Base-by-base conservation (phyloP, 2,113 vertebrate species). In the Nipponia nippon region DNA sequence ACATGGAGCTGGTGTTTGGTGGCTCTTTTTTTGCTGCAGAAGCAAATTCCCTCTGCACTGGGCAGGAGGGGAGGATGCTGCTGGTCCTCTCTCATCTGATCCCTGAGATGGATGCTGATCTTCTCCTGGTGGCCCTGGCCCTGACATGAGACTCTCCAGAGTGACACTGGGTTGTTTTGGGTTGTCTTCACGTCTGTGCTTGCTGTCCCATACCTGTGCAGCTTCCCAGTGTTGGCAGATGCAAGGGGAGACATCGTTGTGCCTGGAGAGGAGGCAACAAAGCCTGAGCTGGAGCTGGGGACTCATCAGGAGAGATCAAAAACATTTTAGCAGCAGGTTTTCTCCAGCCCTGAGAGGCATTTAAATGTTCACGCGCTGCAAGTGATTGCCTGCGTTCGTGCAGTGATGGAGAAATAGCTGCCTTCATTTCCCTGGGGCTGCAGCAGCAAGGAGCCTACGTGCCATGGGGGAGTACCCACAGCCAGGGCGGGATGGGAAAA, bases 391-490 rank as follows among this genome's bases (percentile, higher is more conserved):
- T 16, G 34, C 1, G 7, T 53, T 69, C 2, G 0, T 42, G 61
- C 27, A 30, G 52, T 0, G 0, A 25, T 0, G 1, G 46, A 66
- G 40, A 75, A 75, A 69, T 22, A 23, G 17, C 83, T 29, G 55
- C 70, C 62, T 69, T 55, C 62, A 75, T 84, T 69, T 75, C 66
- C 53, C 50, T 3, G 29, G 32, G 23, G 56, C 10, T 4, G 2
- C 46, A 26, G 53, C 2, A 1, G 58, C 2, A 3, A 69, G 76
- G n/a, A 61, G 16, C 17, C 34, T 13, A 3, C 0, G 1, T 47
- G 38, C 11, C 29, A 2, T 7, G 9, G 30, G 36, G 26, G 21
- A 46, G 10, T 10, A n/a, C 29, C 46, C 11, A 5, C 25, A 47
- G 55, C 49, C 0, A 3, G 30, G 36, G 25, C 0, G 0, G 21